Evolutionary conservation across 2,888 invertebrate genomes (phyloP).

Genomic region (Chelonus formosanus): DNA sequence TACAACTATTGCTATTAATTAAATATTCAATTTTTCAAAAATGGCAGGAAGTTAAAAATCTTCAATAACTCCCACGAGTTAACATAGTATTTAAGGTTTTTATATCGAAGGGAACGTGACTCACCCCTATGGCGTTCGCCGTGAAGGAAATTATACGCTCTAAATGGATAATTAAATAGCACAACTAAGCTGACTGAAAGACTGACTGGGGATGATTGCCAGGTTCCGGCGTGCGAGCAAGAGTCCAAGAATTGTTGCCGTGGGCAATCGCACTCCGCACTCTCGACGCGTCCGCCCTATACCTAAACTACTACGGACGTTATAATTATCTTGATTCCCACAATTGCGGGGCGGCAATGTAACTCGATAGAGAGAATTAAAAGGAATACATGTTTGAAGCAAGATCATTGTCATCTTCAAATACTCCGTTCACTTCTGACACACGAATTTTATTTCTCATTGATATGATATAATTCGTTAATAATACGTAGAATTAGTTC

Average conservation of each 20-base stretch:
- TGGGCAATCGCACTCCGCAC: conserved; percentile 48
- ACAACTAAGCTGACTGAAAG: conserved; percentile 64
- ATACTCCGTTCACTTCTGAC: no score
- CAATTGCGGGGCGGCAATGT: conserved; percentile 44
- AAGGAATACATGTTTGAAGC: conserved; percentile 23
- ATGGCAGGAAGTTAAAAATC: not conserved
- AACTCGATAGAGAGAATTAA: conserved; percentile 34
- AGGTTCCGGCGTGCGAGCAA: conserved; percentile 63
- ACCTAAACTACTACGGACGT: conserved; percentile 59
- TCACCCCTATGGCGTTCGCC: conserved; percentile 44
- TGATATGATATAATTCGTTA: not conserved
- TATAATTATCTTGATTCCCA: conserved; percentile 63
- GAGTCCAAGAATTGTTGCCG: conserved; percentile 60
- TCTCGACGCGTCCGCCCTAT: conserved; percentile 43
- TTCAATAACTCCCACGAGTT: conserved; percentile 33
- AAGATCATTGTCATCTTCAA: conserved; percentile 15
- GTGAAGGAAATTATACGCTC: conserved; percentile 63
- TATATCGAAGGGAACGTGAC: conserved; percentile 37
- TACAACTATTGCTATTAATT: no score
- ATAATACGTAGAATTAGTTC: conserved; percentile 23
- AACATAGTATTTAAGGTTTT: conserved; percentile 23
- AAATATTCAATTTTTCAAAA: no score
- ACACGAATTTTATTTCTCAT: no score
- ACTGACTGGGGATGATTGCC: conserved; percentile 65
- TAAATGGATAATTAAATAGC: conserved; percentile 66